Base-by-base conservation (phyloP, 2,888 invertebrate species). In the Heliconius hortense region DNA sequence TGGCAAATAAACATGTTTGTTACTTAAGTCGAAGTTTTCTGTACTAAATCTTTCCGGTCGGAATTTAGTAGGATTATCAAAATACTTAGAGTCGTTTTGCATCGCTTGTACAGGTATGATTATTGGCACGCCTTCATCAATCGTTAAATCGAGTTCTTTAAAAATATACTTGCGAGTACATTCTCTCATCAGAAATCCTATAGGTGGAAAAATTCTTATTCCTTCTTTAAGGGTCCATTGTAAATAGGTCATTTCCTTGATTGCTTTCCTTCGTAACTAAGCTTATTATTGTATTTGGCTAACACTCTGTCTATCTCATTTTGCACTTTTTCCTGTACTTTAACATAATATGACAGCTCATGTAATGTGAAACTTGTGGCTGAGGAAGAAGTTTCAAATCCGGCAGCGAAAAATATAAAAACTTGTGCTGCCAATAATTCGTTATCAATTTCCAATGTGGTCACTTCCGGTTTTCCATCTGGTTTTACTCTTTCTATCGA, bases 331-430 rank as follows among this genome's bases (percentile, higher is more conserved):
- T 77, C 77, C 76, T 91, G 91, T 7, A 87, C 84, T 13, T 83
- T 83, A 0, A 86, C 88, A 64, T 90, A 79, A 79, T 81, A 85
- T 10, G 91, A 91, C 1, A 91, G 83, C 81, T 90, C 86, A 74
- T 90, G 89, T 60, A 91, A 80, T 1, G 90, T 87, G 77, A 83
- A 88, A 62, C 90, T 89, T 5, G 91, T 90, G 2, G 92, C 88
- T 0, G 91, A 89, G 0, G 94, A 92, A 0, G 93, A 94, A 0
- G 94, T 93, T 78, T 94, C 94, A 72, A 93, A 94, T 0, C 94
- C 94, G 0, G 94, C 94, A 4, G 89, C 88, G 56, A 90, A 90
- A 79, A 91, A 91, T 18, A 91, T 84, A 66, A 91, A 90, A 1
- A 79, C 79, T 73, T 80, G 82, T 53, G 82, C 81, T 7, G 79